Conservation (phyloP, 2,113 vertebrate species). For the Ochotona curzoniae region DNA sequence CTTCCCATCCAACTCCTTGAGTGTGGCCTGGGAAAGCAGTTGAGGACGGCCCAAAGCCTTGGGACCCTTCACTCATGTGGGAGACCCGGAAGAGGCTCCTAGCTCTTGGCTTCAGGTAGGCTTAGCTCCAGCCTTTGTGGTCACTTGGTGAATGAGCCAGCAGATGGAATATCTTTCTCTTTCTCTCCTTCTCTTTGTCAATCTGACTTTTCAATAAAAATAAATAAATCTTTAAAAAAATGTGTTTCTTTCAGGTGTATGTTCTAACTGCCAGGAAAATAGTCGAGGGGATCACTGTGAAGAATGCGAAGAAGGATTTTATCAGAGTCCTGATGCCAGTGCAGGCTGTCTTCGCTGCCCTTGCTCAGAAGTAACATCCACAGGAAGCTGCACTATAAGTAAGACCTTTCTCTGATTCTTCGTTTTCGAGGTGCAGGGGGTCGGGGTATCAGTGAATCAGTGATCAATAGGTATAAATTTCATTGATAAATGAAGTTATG, state of each 20-base stretch:
- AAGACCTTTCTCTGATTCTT: conserved; percentile 79
- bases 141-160: no score
- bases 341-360: conserved; percentile 90
- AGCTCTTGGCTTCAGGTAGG: no score
- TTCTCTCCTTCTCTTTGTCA: no score
- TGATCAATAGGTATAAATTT: neutral
- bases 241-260: conserved; percentile 87
- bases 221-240: conserved; percentile 2
- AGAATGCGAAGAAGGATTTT: conserved; percentile 91
- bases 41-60: no score
- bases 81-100: no score
- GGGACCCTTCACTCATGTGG: no score
- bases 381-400: conserved; percentile 91
- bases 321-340: conserved; percentile 76
- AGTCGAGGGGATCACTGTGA: conserved; percentile 93
- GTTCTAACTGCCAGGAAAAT: conserved; percentile 92
- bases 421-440: neutral
- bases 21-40: no score
- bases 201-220: no score
- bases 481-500: conserved; percentile 12
- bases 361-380: conserved; percentile 93
- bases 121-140: no score
- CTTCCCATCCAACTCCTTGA: no score
- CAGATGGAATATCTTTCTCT: no score
- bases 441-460: neutral